Evolutionary conservation across 1,140 invertebrate species (phyloP).

Genomic region (Zaprionus inermis): DNA sequence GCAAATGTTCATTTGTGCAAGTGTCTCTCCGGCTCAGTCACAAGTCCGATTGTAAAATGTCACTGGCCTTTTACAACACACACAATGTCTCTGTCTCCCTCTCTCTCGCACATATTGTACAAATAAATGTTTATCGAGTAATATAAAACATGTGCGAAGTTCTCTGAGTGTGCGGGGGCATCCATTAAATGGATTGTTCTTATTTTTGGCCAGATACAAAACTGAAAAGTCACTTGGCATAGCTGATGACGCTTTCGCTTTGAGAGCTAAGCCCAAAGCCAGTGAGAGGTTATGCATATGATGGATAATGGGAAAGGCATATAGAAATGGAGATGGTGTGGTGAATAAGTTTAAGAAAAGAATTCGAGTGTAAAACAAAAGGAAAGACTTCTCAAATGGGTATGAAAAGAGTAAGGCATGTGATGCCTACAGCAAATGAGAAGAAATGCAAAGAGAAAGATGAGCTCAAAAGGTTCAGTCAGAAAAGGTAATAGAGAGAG

Average conservation of each 20-base stretch:
- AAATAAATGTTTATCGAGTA: conserved; percentile 41
- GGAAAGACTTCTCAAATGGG: neutral
- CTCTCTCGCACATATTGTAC: conserved; percentile 3
- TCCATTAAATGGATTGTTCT: conserved; percentile 49
- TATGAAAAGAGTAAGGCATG: neutral
- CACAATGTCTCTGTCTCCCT: neutral
- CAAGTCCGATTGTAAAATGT: conserved; percentile 47
- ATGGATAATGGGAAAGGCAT: neutral
- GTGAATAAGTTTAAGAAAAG: neutral
- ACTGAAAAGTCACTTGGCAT: conserved; percentile 11
- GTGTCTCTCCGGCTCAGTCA: conserved; percentile 57
- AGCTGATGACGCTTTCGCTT: conserved; percentile 6
- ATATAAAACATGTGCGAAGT: conserved; percentile 10
- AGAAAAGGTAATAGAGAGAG: neutral
- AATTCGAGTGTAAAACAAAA: neutral
- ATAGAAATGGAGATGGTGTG: neutral
- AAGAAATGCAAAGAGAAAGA: neutral
- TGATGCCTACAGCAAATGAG: neutral
- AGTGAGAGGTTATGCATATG: neutral
- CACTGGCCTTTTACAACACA: conserved; percentile 43
- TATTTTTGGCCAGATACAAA: conserved; percentile 28
- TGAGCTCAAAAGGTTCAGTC: neutral
- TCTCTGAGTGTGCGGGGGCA: conserved; percentile 1
- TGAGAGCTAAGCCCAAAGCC: conserved; percentile 3
- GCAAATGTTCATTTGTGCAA: conserved; percentile 73